Evolutionary conservation across 2,113 vertebrate species (phyloP), one percentile per base, ranked within the genome.

Genomic region (Hyla sarda): DNA sequence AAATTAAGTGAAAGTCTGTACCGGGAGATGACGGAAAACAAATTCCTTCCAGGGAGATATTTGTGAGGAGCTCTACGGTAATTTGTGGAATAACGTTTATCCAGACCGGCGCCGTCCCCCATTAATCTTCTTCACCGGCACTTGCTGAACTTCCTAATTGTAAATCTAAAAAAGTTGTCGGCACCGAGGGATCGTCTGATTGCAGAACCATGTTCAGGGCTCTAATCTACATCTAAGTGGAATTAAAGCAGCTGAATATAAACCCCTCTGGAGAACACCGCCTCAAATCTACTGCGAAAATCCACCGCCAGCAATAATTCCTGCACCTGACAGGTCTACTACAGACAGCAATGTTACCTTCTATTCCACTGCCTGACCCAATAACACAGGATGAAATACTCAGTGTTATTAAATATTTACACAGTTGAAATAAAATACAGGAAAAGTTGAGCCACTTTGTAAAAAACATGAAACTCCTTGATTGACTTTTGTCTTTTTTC

Each of bases 191-290:
- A 5, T n/a, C 2, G 16, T 62, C 56, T 78, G 83, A 78, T 69
- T 67, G 58, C 74, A 52, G 74, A 77, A 32, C 11, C 21, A 23
- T 13, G 19, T 52, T 21, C 25, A 32, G 23, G 45, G 83, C 73
- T 78, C 25, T 67, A 48, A 85, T 85, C 72, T 85, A 65, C 73
- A 77, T 62, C 52, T 30, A 62, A 74, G 82, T 28, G 54, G 28
- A 79, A 80, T 80, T 62, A 80, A 41, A 79, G 76, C 52, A 23
- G 28, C 30, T 56, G 67, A 83, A 76, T 60, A n/a, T 45, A 62
- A 45, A 60, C 69, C 32, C 9, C 52, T 41, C 52, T 16, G 65
- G 69, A 74, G 54, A 62, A n/a, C 10, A 19, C 10, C 32, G 1
- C 14, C 37, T 32, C 54, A 60, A 25, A 30, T 34, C 28, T 45